Percentiles rank a stretch among this genome's conserved stretches.
These are phyloP conservation scores for Hemibagrus wyckioides DNA, from an alignment of 2,113 vertebrate genomes.

Conservation along the genomic window DNA sequence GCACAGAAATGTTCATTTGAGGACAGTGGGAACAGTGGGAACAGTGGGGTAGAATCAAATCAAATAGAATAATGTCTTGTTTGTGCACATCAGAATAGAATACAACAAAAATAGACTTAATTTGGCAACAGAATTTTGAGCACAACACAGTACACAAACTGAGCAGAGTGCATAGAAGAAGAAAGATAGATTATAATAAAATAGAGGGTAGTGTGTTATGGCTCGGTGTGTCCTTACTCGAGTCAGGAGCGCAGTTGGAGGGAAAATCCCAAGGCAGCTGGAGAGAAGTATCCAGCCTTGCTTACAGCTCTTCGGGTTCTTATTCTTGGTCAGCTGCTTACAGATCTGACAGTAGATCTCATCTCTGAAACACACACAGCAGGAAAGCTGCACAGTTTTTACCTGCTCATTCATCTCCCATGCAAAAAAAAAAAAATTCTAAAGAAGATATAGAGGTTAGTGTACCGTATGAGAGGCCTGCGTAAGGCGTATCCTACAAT, in stretches of 20 bases:
- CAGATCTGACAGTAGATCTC: constrained; percentile 98
- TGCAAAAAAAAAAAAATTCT: background rate
- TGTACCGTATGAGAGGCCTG: constrained; percentile 81
- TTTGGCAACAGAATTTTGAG: no score
- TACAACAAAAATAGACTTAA: no score
- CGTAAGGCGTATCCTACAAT: constrained; percentile 85
- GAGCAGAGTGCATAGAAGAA: background rate
- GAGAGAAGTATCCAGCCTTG: constrained; percentile 90
- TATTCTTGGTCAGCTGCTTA: constrained; percentile 88
- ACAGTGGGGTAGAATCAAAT: no score
- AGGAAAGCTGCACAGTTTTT: background rate
- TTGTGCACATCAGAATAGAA: no score
- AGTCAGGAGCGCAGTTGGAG: constrained; percentile 80
- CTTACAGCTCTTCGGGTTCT: constrained; percentile 72
- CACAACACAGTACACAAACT: background rate
- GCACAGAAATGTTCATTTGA: no score
- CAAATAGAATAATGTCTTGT: no score
- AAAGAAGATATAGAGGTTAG: background rate
- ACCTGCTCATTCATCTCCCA: background rate
- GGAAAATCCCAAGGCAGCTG: constrained; percentile 90
- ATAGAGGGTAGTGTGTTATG: background rate
- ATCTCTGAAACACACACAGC: constrained; percentile 76
- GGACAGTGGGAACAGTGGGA: no score
- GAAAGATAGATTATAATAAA: background rate
- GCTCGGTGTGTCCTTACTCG: constrained; percentile 72